A percentile compares a stretch with the other conserved stretches of the same genome.
Conservation (phyloP, 2,113 vertebrate species). For the Brienomyrus brachyistius region DNA sequence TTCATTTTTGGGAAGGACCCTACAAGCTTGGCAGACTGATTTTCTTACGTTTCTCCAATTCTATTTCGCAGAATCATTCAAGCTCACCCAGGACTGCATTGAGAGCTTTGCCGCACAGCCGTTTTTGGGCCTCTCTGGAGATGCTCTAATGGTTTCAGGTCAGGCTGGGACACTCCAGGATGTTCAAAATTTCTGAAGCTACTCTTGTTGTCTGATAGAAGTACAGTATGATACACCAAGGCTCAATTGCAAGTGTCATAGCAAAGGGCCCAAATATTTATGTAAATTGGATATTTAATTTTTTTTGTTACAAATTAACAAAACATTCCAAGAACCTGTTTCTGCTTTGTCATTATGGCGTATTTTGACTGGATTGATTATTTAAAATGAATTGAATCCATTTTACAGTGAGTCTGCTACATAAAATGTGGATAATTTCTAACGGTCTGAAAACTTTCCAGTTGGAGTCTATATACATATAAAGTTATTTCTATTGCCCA, state of each 20-base stretch:
- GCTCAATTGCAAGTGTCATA: not conserved
- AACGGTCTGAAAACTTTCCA: not conserved
- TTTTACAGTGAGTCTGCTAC: not conserved
- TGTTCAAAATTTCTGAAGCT: not conserved
- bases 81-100: not conserved
- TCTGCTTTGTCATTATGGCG: not conserved
- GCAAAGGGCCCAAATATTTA: not conserved
- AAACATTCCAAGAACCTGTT: not conserved
- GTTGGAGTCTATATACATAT: not conserved
- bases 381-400: not conserved
- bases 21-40: not conserved
- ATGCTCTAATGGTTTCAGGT: not conserved
- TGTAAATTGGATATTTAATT: not conserved
- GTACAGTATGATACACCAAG: not conserved
- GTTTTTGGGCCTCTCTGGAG: not conserved
- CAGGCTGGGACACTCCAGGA: not conserved
- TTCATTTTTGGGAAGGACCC: not conserved
- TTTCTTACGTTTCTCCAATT: not conserved
- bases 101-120: not conserved
- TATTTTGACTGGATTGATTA: not conserved
- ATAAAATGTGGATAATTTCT: not conserved
- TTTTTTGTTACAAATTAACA: not conserved
- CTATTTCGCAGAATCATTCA: not conserved
- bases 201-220: not conserved
- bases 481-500: not conserved